Conservation (phyloP, 2,888 invertebrate species). For the Drosophila niveifrons region DNA sequence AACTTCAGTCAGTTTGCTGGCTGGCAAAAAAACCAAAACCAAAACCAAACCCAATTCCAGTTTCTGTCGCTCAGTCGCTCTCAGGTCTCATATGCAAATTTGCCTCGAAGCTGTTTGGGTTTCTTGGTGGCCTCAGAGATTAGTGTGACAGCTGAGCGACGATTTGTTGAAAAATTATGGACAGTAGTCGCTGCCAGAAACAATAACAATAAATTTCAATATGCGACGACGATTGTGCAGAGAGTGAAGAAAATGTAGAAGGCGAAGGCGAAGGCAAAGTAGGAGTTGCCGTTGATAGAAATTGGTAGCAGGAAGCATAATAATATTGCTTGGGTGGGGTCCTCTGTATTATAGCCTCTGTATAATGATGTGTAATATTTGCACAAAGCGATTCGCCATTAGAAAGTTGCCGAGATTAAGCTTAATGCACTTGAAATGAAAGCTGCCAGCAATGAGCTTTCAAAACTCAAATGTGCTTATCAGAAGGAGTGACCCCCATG, state of each 20-base stretch:
- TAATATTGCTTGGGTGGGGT: slow-evolving; percentile 14
- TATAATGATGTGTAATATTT: slow-evolving; percentile 75
- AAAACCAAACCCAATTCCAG: slow-evolving; percentile 6
- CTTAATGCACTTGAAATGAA: slow-evolving; percentile 67
- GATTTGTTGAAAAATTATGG: slow-evolving; percentile 81
- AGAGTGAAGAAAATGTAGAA: not conserved
- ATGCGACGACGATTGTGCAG: slow-evolving; percentile 35
- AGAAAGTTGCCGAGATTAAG: slow-evolving; percentile 66
- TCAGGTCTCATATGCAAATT: slow-evolving; percentile 70
- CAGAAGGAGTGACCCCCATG: slow-evolving; percentile 26
- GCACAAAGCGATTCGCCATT: slow-evolving; percentile 53
- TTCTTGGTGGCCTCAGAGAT: slow-evolving; percentile 59
- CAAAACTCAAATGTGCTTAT: slow-evolving; percentile 48
- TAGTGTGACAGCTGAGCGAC: slow-evolving; percentile 81
- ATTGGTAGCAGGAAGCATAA: slow-evolving; percentile 61
- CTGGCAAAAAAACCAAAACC: slow-evolving; percentile 28
- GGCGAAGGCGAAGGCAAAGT: not conserved
- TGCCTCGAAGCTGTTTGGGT: slow-evolving; percentile 17
- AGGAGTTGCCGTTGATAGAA: slow-evolving; percentile 10
- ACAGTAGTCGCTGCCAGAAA: slow-evolving; percentile 76
- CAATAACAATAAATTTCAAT: slow-evolving; percentile 78
- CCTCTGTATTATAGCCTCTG: slow-evolving; percentile 23
- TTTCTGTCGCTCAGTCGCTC: not conserved
- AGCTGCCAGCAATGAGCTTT: slow-evolving; percentile 44
- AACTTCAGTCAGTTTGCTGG: too few species aligned